Evolutionary conservation across 2,113 vertebrate species (phyloP), one percentile per base, ranked within the genome.

Genomic region (Carassius auratus): DNA sequence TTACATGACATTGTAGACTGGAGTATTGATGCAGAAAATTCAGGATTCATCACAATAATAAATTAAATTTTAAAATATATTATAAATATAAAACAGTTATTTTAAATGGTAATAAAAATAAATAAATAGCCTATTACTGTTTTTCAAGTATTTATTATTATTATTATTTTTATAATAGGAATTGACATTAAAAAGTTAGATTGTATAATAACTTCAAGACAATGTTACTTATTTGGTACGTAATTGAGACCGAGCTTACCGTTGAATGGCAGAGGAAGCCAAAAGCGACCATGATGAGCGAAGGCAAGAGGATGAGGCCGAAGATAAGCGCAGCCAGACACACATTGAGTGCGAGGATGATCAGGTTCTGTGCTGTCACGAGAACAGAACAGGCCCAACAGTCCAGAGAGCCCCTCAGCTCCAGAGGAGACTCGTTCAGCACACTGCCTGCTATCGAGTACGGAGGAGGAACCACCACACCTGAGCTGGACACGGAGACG

Each of bases 331-430:
- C 89, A 83, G 95, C 94, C 85, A 98, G 77, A 2, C 91, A 80
- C 0, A 91, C 91, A 75, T 97, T 97, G 90, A 97, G 91, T 30
- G 93, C 73, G 0, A 95, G 96, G 36, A 97, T 95, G 89, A 97
- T 75, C 81, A 97, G 83, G 82, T 98, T 98, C 92, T 98, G 97
- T 8, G 93, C 93, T 0, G 96, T 96, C 87, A 98, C 95, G 73
- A 98, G 93, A 48, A 98, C 96, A 0, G 97, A 97, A 36, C 97
- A 98, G 0, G 97, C 97, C 97, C 97, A 97, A 92, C 97, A 98
- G 89, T 98, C 97, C 90, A 97, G 91, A 7, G 97, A 95, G 36
- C 95, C 95, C 9, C 96, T 92, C 52, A 96, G 91, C 88, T 97
- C 96, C 89, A 93, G 86, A 0, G 94, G 87, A 12, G 86, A 61